Evolutionary conservation across 2,113 vertebrate genomes (phyloP).

Genomic region (Zapus hudsonius): DNA sequence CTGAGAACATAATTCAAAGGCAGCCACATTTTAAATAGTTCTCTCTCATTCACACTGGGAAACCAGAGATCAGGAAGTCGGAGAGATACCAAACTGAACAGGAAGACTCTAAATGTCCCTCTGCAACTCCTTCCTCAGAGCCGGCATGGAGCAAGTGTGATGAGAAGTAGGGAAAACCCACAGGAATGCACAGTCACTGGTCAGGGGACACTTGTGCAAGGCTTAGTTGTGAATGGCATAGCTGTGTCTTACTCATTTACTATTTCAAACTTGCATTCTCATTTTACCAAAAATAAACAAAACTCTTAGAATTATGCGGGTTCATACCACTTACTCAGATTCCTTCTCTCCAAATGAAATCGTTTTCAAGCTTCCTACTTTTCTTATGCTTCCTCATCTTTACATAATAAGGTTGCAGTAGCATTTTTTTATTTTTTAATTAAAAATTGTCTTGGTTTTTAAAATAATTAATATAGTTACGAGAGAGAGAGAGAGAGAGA

Average conservation of each 20-base stretch:
- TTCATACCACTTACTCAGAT: background rate
- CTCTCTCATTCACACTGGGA: background rate
- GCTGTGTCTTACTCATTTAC: background rate
- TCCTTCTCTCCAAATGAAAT: background rate
- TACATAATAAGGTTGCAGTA: background rate
- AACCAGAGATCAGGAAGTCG: background rate
- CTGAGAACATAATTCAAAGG: background rate
- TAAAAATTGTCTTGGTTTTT: too few relatives aligned
- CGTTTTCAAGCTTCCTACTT: background rate
- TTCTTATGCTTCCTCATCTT: constrained; percentile 21
- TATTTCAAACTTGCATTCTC: constrained; percentile 25
- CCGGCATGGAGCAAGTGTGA: background rate
- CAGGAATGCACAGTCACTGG: background rate
- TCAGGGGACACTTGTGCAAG: background rate
- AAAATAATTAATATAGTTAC: too few relatives aligned
- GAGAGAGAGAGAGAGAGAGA: too few relatives aligned
- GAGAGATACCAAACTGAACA: background rate
- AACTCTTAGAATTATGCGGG: background rate
- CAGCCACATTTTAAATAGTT: background rate
- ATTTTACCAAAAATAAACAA: background rate
- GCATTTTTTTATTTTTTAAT: constrained; percentile 27
- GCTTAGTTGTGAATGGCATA: background rate
- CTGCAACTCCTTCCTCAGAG: background rate
- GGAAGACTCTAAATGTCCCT: background rate
- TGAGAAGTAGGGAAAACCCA: background rate